Evolutionary conservation across 2,113 vertebrate species (phyloP), one percentile per base, ranked within the genome.

Genomic region (Gobiocypris rarus): DNA sequence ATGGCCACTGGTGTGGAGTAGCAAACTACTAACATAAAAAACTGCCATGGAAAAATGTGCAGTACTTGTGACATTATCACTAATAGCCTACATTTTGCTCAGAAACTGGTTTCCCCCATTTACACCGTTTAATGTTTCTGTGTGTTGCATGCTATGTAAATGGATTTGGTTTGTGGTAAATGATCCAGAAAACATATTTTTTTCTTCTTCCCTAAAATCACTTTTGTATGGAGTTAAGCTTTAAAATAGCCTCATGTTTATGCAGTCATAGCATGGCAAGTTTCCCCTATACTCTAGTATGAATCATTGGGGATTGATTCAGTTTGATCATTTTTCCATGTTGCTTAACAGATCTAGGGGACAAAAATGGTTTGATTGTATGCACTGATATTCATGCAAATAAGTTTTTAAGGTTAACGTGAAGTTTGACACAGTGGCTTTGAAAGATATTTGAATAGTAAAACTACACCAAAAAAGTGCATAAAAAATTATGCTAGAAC

Each of bases 301-400:
- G 69, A 71, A 71, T 71, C 69, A 71, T 45, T 71, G 69, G 22
- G 38, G 69, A 71, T 24, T 71, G 38, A 45, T 71, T 45, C 69
- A 24, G 38, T 45, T 24, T 8, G 5, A 45, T 45, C 10, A 45
- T 45, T 71, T 71, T 71, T 71, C 69, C 69, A 71, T 71, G 69
- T 41, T 71, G 22, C 11, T 0, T 71, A 15, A 5, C 5, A 28
- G 0, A 24, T 31, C 13, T 65, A 15, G 61, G 61, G 61, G 61
- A 63, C 26, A 63, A 17, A 59, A 7, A 26, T 5, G 50, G 61
- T 31, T 63, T 63, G 34, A 4, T 43, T 43, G 38, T n/a, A n/a
- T 22, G 3, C 9, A 10, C 1, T 19, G 7, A 1, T 31, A 17
- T 34, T 67, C 63, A 67, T 34, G 63, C 63, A 67, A 67, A 67